These are phyloP conservation scores for Columba livia DNA, from an alignment of 2,113 vertebrate genomes.

Conservation along the genomic window DNA sequence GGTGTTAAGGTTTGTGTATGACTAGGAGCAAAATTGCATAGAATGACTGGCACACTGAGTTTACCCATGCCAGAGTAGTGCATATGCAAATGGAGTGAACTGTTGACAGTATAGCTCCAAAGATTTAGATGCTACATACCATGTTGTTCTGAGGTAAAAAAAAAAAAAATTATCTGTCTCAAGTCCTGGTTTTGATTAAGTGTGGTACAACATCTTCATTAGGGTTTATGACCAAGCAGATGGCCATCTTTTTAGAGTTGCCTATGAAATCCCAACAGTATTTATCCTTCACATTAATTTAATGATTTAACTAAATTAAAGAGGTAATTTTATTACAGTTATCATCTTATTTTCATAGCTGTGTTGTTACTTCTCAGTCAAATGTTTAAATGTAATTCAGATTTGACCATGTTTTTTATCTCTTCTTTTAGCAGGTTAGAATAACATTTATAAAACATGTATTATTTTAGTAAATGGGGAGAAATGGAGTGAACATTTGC, in stretches of 20 bases:
- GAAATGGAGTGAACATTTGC: background rate
- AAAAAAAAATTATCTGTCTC: background rate
- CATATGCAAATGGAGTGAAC: background rate
- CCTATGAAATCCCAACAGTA: background rate
- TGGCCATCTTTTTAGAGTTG: background rate
- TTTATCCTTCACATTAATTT: background rate
- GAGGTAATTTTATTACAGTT: background rate
- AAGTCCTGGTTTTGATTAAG: background rate
- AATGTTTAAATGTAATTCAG: background rate
- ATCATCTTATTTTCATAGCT: background rate
- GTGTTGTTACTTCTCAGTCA: background rate
- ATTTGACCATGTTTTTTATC: background rate
- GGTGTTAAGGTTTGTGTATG: background rate
- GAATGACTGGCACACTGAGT: accelerated
- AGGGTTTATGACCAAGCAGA: background rate
- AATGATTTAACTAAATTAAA: background rate
- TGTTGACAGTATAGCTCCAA: background rate
- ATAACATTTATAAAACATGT: background rate
- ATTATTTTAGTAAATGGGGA: background rate
- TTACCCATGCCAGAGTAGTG: background rate
- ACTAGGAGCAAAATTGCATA: background rate
- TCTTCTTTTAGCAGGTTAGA: background rate
- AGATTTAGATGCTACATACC: background rate
- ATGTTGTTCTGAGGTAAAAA: background rate
- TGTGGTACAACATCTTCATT: background rate